Percentiles rank a stretch among this genome's conserved stretches.
These are phyloP conservation scores for Pandion haliaetus DNA, from an alignment of 2,113 vertebrate species.

Conservation along the genomic window DNA sequence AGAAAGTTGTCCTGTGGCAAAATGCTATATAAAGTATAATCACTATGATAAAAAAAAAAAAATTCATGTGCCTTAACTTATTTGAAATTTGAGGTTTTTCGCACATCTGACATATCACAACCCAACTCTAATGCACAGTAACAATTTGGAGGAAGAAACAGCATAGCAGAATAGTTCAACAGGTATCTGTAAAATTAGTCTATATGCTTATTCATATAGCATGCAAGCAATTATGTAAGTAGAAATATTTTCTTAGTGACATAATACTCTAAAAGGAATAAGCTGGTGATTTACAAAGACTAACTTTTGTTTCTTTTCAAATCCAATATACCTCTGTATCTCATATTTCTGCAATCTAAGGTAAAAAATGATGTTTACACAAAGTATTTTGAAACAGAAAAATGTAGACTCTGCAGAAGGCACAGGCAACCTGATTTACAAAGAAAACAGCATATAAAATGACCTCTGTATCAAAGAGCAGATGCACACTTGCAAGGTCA, in stretches of 20 bases:
- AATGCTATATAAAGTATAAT: neutral
- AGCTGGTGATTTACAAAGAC: neutral
- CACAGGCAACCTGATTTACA: slow-evolving; percentile 20
- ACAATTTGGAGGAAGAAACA: neutral
- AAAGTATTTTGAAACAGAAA: slow-evolving; percentile 32
- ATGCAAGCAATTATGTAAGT: neutral
- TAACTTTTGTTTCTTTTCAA: neutral
- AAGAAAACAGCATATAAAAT: slow-evolving; percentile 17
- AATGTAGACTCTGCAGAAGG: slow-evolving; percentile 40
- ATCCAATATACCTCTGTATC: neutral
- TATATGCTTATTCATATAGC: neutral
- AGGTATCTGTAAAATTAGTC: neutral
- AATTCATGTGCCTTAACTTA: neutral
- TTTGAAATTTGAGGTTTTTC: neutral
- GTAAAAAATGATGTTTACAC: slow-evolving; percentile 18
- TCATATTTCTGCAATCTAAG: slow-evolving; percentile 15
- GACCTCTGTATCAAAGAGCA: slow-evolving; percentile 33
- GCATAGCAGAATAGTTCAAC: neutral
- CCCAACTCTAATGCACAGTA: neutral
- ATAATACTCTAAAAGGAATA: neutral
- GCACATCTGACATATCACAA: neutral
- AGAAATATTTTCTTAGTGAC: neutral
- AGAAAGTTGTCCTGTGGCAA: slow-evolving; percentile 41
- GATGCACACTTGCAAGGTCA: slow-evolving; percentile 42
- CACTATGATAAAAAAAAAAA: neutral